Evolutionary conservation across 1,140 invertebrate genomes (phyloP), one percentile per base, ranked within the genome.

Genomic region (Phymastichus coffea): DNA sequence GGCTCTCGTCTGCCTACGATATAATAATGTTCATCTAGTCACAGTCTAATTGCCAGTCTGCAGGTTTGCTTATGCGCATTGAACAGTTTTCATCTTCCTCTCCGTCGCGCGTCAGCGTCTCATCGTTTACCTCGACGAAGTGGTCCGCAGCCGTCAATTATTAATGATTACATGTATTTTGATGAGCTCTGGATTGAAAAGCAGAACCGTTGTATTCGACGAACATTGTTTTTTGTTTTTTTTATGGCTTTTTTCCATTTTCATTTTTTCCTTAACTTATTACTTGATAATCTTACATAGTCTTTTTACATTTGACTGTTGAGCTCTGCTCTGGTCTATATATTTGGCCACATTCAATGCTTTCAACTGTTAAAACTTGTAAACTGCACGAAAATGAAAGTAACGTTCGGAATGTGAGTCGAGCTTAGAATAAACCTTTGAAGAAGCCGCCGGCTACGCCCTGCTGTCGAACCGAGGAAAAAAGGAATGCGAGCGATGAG

Each of bases 361-460:
- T 53, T 20, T 37, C 14, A 62, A 65, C 38, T 68, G 63, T 48
- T 57, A 57, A 55, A 68, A 65, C 17, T 66, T 64, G 66, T 70
- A 75, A 79, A 79, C 76, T 77, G 68, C 76, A 76, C 70, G 74
- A 76, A 78, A 78, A 78, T 72, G 70, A 78, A 79, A 68, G 70
- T 70, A 79, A 70, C 73, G n/a, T n/a, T n/a, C n/a, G n/a, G n/a
- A n/a, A n/a, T n/a, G n/a, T n/a, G n/a, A n/a, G n/a, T n/a, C n/a
- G n/a, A n/a, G n/a, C n/a, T 90, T 91, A 92, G 86, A 92, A 91
- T 84, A 92, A 91, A 85, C 89, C 91, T 85, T 92, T 92, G 81
- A 92, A 85, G 85, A 92, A 92, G 82, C 89, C 89, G 78, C 89
- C 88, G 76, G 89, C 88, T 81, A 88, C 88, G 81, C 89, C 88